phyloP scores from a whole-genome alignment of 1,140 invertebrate genomes.

The Plectrocnemia conspersa region DNA sequence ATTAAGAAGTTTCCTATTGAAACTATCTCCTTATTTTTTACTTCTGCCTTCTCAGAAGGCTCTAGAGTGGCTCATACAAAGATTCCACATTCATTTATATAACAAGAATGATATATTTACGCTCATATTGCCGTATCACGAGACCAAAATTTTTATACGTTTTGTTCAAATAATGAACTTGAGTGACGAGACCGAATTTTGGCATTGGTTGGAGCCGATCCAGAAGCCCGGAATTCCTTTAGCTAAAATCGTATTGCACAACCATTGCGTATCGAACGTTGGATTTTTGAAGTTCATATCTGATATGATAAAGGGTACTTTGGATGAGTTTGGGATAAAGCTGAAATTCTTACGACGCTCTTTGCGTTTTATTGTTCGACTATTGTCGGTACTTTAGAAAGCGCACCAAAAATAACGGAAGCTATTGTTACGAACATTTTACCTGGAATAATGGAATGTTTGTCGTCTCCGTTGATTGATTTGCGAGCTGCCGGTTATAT shows the following conservation, averaged over 20 bases:
- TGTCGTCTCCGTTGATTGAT: constrained; percentile 63
- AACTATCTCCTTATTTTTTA: constrained; percentile 83
- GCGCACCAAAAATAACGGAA: constrained; percentile 56
- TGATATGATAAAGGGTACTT: constrained; percentile 59
- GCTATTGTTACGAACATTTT: constrained; percentile 64
- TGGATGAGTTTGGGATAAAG: constrained; percentile 60
- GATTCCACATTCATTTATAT: constrained; percentile 83
- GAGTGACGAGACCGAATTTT: constrained; percentile 57
- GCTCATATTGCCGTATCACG: constrained; percentile 84
- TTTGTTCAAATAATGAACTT: constrained; percentile 73
- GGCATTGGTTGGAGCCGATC: constrained; percentile 71
- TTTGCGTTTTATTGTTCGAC: constrained; percentile 75
- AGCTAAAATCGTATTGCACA: constrained; percentile 65
- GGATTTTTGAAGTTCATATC: constrained; percentile 72
- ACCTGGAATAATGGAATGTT: constrained; percentile 62
- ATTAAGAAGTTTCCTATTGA: constrained; percentile 76
- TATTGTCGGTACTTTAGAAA: constrained; percentile 63
- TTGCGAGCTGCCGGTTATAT: constrained; percentile 71
- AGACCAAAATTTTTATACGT: constrained; percentile 82
- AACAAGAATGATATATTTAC: constrained; percentile 77
- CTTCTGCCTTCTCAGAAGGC: constrained; percentile 80
- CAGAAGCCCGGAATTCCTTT: constrained; percentile 71
- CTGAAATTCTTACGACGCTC: constrained; percentile 60
- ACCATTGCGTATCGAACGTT: constrained; percentile 63
- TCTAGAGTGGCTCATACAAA: constrained; percentile 87